Base-by-base conservation (phyloP, 1,140 invertebrate genomes). In the Dendrolimus punctatus region DNA sequence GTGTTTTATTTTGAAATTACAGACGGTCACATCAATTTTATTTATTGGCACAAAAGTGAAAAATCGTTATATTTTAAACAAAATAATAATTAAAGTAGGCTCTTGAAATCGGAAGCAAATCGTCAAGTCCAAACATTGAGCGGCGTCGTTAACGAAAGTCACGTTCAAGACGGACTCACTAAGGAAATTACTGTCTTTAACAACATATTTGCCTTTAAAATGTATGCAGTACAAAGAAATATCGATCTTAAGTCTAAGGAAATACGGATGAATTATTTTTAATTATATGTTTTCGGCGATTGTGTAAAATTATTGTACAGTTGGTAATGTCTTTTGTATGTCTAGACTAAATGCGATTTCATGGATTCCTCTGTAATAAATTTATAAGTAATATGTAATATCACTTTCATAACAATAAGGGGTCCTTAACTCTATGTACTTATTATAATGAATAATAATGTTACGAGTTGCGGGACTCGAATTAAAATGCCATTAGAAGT, bases 81-180 rank as follows among this genome's bases (percentile, higher is more conserved):
- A 23, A 23, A 23, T 23, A 23, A 23, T 23, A 23, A 23, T 23
- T 23, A 23, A 23, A 23, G 23, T 23, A 49, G 37, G 7, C 39
- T 40, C 9, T 40, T 49, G 0, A 40, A 49, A 49, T 7, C 48
- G 23, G 9, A 7, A 10, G 39, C n/a, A 43, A 36, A 40, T 53
- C 54, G n/a, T 39, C 5, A 10, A 8, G 42, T 45, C 41, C 45
- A 46, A 40, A 37, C 39, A 38, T 49, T n/a, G 51, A 64, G 41
- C 52, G 41, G 55, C 58, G 42, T 64, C 62, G 55, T 64, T 64
- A 64, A 54, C 56, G 46, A 47, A 60, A 60, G 50, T 60, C 62
- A 64, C 58, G 58, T 64, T 60, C 50, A 51, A 23, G 50, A 51
- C 49, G 47, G 41, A 49, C 60, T 10, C 42, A 53, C 57, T 58